Base-by-base conservation (phyloP, 2,113 vertebrate species). In the Tenrec ecaudatus region DNA sequence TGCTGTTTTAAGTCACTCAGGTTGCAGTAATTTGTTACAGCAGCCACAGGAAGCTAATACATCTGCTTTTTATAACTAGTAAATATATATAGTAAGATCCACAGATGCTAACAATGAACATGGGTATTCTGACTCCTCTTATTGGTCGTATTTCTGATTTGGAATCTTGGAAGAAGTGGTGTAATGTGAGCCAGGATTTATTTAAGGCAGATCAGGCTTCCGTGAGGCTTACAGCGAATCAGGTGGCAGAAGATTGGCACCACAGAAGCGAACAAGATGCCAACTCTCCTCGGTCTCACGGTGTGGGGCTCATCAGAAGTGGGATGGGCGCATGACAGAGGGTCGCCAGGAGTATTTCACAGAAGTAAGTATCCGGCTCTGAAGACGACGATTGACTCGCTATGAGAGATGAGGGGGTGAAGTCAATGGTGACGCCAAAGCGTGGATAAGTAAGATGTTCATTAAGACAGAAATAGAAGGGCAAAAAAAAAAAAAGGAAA, bases 391-490 rank as follows among this genome's bases (percentile, higher is more conserved):
- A 80, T 60, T 64, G 73, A 73, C 66, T 75, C 57, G 80, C 36
- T 71, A 78, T 1, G 66, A 78, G 29, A 89, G 43, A 91, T 0
- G 78, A 66, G 76, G 78, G 14, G 10, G 16, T 95, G 81, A 90
- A 47, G 85, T 90, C 95, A 94, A 16, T 14, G 33, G 64, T 95
- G 96, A 96, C 38, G 93, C 87, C 81, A 86, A 95, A 38, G 57
- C 85, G 57, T 96, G 89, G 95, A 93, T 96, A 91, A 96, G 78
- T 94, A 93, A 96, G 27, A 31, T 33, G 1, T 36, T 94, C 91
- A 79, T 95, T 92, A 95, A 73, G 71, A 66, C 47, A 92, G 89
- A 86, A 86, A 38, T 6, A n/a, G 86, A 79, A 94, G 47, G 58
- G 40, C 60, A 31, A 92, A 69, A 10, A 76, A 75, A 33, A 87